A percentile compares a stretch with the other conserved stretches of the same genome.
These are phyloP conservation scores for Sweltsa coloradensis DNA, from an alignment of 1,140 invertebrate genomes.

Conservation along the genomic window DNA sequence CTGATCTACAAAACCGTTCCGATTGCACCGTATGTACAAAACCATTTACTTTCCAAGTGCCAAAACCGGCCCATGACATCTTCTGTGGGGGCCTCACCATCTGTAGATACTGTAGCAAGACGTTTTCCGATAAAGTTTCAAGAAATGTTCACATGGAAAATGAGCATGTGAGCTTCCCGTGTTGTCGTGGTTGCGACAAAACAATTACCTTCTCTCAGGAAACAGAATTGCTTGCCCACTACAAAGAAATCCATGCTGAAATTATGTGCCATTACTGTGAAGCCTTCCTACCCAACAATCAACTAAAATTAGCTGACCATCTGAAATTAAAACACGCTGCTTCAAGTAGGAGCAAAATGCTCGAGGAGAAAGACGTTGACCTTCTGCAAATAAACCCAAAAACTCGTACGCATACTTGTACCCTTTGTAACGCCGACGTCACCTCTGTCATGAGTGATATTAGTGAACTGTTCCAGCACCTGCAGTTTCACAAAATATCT, in stretches of 20 bases:
- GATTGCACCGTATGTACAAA: conserved; percentile 13
- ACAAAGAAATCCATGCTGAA: conserved; percentile 8
- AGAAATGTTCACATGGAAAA: conserved; percentile 6
- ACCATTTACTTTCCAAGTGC: conserved; percentile 12
- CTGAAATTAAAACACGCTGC: conserved; percentile 2
- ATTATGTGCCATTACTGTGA: conserved; percentile 10
- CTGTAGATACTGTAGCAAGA: conserved; percentile 11
- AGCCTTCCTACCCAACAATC: background rate
- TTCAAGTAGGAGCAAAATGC: background rate
- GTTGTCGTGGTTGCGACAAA: conserved; percentile 2
- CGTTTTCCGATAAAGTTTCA: conserved; percentile 5
- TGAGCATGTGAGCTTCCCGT: conserved; percentile 8
- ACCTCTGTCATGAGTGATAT: conserved; percentile 11
- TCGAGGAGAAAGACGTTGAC: too few relatives aligned
- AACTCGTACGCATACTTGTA: too few relatives aligned
- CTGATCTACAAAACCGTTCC: conserved; percentile 3
- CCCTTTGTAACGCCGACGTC: conserved; percentile 11
- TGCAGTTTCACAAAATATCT: conserved; percentile 12
- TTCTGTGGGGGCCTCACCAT: conserved; percentile 9
- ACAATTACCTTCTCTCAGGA: conserved; percentile 10
- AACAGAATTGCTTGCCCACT: conserved; percentile 10
- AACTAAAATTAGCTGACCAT: conserved; percentile 5
- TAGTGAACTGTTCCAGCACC: conserved; percentile 10
- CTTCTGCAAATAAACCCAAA: too few relatives aligned
- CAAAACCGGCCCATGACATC: conserved; percentile 13